Percentiles rank a stretch among this genome's conserved stretches.
These are phyloP conservation scores for Drosophila antonietae DNA, from an alignment of 2,888 invertebrate species.

Conservation along the genomic window DNA sequence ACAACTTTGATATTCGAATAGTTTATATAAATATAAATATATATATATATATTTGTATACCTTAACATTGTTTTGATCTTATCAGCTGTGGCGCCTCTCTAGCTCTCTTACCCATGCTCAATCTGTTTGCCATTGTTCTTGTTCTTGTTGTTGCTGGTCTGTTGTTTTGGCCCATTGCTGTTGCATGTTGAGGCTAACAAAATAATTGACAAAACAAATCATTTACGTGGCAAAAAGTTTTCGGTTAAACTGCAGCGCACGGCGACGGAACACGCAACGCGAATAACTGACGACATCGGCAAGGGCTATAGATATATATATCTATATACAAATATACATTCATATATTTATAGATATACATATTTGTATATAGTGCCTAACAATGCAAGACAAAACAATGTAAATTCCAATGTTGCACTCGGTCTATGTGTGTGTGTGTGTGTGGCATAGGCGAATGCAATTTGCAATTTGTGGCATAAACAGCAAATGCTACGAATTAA, in stretches of 20 bases:
- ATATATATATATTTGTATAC: conserved; percentile 25
- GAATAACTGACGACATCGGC: conserved; percentile 62
- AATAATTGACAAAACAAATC: conserved; percentile 81
- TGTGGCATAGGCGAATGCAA: conserved; percentile 19
- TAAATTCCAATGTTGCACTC: conserved; percentile 42
- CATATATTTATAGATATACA: conserved; percentile 63
- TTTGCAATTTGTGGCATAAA: conserved; percentile 20
- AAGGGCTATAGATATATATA: conserved; percentile 43
- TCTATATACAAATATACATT: conserved; percentile 65
- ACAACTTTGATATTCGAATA: conserved; percentile 36
- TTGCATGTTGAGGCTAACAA: conserved; percentile 78
- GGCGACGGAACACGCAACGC: conserved; percentile 74
- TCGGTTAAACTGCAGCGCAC: conserved; percentile 68
- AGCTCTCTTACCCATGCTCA: background rate
- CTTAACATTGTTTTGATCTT: conserved; percentile 73
- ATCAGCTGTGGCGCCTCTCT: conserved; percentile 53
- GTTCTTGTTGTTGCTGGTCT: background rate
- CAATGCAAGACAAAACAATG: conserved; percentile 50
- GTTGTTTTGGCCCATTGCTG: conserved; percentile 23
- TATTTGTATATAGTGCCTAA: conserved; percentile 67
- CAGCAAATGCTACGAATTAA: conserved; percentile 22
- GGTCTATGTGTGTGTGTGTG: conserved; percentile 1
- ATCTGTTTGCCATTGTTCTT: conserved; percentile 5
- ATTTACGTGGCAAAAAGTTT: conserved; percentile 77
- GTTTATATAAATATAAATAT: conserved; percentile 41